These are phyloP conservation scores for Prunella himalayana DNA, from an alignment of 2,113 vertebrate genomes.

Conservation along the genomic window DNA sequence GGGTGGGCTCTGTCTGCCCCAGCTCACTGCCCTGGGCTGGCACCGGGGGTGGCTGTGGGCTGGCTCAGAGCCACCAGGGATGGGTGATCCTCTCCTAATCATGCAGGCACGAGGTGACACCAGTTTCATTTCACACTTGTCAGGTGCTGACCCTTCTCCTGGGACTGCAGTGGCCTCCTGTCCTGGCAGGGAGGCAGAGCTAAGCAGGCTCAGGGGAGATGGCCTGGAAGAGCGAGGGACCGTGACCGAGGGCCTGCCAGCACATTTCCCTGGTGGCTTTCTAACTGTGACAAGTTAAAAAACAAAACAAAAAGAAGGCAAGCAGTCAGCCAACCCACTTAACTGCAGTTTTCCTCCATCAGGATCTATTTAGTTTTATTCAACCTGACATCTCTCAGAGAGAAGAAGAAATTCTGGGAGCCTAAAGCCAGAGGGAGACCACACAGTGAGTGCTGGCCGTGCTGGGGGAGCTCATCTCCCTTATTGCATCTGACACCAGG, in stretches of 20 bases:
- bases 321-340: slow-evolving; percentile 44
- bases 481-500: slow-evolving; percentile 52
- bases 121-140: neutral
- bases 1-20: neutral
- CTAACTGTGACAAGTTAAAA: slow-evolving; percentile 8
- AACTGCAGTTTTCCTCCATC: slow-evolving; percentile 60
- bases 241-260: neutral
- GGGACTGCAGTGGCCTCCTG: neutral
- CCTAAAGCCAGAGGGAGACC: slow-evolving; percentile 50
- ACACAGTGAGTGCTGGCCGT: slow-evolving; percentile 10
- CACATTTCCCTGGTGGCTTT: neutral
- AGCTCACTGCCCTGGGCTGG: neutral
- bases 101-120: neutral
- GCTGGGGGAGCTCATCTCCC: neutral
- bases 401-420: slow-evolving; percentile 43
- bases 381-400: slow-evolving; percentile 38
- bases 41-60: neutral
- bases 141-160: neutral
- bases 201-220: neutral
- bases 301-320: slow-evolving; percentile 37
- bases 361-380: slow-evolving; percentile 53
- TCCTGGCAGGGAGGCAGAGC: neutral
- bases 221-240: neutral
- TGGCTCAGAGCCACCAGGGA: neutral
- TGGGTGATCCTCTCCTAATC: neutral